These are phyloP conservation scores for Cepaea nemoralis DNA, from an alignment of 1,140 invertebrate genomes.

Conservation along the genomic window DNA sequence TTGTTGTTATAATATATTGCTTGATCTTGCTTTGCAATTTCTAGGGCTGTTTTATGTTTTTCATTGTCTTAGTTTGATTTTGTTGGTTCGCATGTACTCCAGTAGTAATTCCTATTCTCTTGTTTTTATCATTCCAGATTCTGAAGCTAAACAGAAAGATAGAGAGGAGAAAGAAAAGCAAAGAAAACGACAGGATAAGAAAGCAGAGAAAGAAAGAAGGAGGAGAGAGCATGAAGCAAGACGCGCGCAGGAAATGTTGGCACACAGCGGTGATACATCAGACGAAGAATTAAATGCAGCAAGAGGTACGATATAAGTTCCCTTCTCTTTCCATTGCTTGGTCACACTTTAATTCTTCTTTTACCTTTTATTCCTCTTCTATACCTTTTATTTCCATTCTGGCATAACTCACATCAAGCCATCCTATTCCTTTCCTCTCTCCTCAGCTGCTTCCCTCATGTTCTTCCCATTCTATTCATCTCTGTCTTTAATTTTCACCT, in stretches of 20 bases:
- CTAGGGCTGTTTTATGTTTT: neutral
- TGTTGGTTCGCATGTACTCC: neutral
- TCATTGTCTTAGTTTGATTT: neutral
- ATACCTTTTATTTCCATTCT: no score
- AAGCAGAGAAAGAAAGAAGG: conserved; percentile 51
- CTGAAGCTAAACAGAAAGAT: conserved; percentile 47
- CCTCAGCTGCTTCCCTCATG: neutral
- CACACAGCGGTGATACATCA: conserved; percentile 38
- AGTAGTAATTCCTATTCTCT: neutral
- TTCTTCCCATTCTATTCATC: no score
- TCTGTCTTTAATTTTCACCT: no score
- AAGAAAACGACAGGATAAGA: conserved; percentile 54
- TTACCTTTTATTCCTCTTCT: neutral
- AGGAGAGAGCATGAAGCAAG: conserved; percentile 45
- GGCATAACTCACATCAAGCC: no score
- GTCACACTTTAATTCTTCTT: neutral
- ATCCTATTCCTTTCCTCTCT: neutral
- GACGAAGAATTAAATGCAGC: conserved; percentile 37
- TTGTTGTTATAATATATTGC: no score
- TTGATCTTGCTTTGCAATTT: no score
- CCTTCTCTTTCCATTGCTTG: neutral
- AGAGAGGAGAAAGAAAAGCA: conserved; percentile 47
- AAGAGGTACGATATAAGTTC: conserved; percentile 20
- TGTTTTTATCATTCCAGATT: conserved; percentile 41
- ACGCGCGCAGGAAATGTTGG: conserved; percentile 31